These are phyloP conservation scores for Tadarida brasiliensis DNA, from an alignment of 2,797 vertebrate species.

Conservation along the genomic window DNA sequence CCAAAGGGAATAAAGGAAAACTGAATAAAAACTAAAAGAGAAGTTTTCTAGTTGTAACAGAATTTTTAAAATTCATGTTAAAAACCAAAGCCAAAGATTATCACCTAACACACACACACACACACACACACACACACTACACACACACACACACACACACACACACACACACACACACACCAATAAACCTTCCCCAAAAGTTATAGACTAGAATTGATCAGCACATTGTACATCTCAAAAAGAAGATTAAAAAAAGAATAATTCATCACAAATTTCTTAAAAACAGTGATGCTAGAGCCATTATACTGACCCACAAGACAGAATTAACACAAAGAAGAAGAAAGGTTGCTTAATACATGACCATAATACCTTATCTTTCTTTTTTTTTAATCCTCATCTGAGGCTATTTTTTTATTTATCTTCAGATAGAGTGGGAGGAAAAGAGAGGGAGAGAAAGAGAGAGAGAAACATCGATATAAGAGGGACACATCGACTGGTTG, in stretches of 20 bases:
- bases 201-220: background rate
- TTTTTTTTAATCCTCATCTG: no score
- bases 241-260: slow-evolving; percentile 25
- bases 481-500: no score
- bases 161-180: background rate
- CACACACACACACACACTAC: background rate
- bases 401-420: no score
- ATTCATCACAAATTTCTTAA: slow-evolving; percentile 2
- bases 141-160: background rate
- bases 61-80: slow-evolving; percentile 11
- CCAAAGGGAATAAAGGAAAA: slow-evolving; percentile 54
- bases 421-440: no score
- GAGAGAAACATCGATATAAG: no score
- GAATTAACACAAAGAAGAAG: background rate
- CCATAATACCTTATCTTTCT: background rate
- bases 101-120: background rate
- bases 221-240: slow-evolving; percentile 41
- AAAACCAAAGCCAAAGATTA: slow-evolving; percentile 32
- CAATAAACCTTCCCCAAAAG: background rate
- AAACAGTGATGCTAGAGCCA: background rate
- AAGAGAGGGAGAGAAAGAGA: no score
- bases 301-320: slow-evolving; percentile 28
- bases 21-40: slow-evolving; percentile 27
- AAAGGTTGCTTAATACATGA: background rate
- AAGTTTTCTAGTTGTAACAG: background rate